phyloP scores from a whole-genome alignment of 2,113 vertebrate species.

The Phylloscopus trochilus region DNA sequence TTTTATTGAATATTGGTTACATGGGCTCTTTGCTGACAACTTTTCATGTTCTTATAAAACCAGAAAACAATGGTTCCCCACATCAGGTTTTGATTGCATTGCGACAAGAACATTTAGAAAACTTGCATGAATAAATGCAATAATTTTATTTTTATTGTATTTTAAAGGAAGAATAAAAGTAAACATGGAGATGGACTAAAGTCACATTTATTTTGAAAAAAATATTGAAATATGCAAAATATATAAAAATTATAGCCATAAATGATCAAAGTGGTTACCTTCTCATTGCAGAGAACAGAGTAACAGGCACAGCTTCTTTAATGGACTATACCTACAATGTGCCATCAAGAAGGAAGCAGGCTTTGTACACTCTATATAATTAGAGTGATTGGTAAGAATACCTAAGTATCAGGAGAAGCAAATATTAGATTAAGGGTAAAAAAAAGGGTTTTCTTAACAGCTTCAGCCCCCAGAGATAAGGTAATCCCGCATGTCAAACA shows the following conservation, averaged over 20 bases:
- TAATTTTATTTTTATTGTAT: background rate
- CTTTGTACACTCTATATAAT: background rate
- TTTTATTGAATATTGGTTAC: background rate
- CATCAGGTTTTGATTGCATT: background rate
- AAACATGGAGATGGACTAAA: background rate
- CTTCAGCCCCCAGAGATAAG: background rate
- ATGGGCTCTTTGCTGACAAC: background rate
- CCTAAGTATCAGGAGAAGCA: background rate
- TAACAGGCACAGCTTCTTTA: background rate
- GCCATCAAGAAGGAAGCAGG: background rate
- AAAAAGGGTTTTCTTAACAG: background rate
- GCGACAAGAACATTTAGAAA: background rate
- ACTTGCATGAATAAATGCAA: background rate
- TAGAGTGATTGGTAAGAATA: background rate
- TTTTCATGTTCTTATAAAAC: background rate
- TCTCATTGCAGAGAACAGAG: background rate
- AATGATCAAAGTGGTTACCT: background rate
- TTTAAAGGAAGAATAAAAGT: background rate
- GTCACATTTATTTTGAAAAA: background rate
- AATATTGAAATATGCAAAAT: background rate
- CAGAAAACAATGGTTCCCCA: background rate
- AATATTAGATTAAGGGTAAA: background rate
- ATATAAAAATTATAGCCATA: background rate
- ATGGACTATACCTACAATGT: background rate
- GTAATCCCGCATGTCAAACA: constrained; percentile 23